Conservation (phyloP, 2,888 invertebrate species). For the Drosophila fungiperda region DNA sequence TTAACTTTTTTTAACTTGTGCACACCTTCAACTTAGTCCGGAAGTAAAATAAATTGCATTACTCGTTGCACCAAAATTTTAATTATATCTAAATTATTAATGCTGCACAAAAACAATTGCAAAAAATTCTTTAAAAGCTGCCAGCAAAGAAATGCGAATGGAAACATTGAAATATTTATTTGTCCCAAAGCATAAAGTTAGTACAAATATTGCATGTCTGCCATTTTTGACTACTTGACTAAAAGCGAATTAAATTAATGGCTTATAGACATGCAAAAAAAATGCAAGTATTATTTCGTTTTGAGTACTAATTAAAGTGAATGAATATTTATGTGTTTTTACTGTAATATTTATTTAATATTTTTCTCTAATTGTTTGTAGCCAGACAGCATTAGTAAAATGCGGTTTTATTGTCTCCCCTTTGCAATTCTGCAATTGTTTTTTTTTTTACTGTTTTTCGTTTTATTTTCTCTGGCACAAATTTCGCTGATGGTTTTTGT, state of each 20-base stretch:
- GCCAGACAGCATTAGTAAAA: slow-evolving; percentile 39
- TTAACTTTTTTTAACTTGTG: background rate
- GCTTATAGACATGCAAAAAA: slow-evolving; percentile 53
- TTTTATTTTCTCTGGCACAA: slow-evolving; percentile 75
- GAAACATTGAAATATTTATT: background rate
- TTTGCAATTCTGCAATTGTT: slow-evolving; percentile 12
- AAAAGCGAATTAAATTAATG: slow-evolving; percentile 10
- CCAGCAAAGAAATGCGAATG: background rate
- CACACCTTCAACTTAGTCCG: background rate
- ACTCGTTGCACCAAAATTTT: background rate
- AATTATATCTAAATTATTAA: slow-evolving; percentile 6
- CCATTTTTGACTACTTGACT: slow-evolving; percentile 15
- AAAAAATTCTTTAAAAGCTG: background rate
- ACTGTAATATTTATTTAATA: slow-evolving; percentile 50
- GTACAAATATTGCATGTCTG: slow-evolving; percentile 8
- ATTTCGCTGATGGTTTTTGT: slow-evolving; percentile 56
- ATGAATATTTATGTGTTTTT: slow-evolving; percentile 32
- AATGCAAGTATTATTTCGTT: slow-evolving; percentile 47
- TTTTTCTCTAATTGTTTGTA: slow-evolving; percentile 62
- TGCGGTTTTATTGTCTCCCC: slow-evolving; percentile 34
- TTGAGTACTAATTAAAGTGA: slow-evolving; percentile 58
- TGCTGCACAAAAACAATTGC: background rate
- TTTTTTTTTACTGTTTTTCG: slow-evolving; percentile 15
- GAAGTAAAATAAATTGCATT: background rate
- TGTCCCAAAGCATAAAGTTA: background rate